Base-by-base conservation (phyloP, 1,140 invertebrate species). In the Galleria mellonella region DNA sequence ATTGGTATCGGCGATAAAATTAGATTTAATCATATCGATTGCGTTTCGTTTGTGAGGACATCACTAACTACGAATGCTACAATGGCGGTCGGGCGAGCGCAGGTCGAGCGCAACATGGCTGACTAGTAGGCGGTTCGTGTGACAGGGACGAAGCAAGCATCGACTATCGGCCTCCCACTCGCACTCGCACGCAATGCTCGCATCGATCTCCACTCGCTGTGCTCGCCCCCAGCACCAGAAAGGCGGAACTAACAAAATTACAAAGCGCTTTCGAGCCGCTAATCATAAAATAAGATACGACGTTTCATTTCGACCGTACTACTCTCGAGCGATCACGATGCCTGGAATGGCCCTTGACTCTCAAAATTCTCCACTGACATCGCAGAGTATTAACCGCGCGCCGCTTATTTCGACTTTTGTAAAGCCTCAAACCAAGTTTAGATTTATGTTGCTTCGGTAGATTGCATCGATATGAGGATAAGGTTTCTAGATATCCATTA, bases 251-350 rank as follows among this genome's bases (percentile, higher is more conserved):
- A 83, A 83, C 82, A 85, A 83, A 85, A 85, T 85, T 83, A 85
- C 78, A 81, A 82, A 85, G 78, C 77, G 78, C 78, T 83, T 81
- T 83, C 78, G 78, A 83, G 78, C 78, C 82, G 78, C 82, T 85
- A 85, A 85, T 85, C 78, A 85, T 83, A 83, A 85, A 83, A 85
- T 83, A 85, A 85, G 82, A 85, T 85, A 85, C 82, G 82, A 85
- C 82, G 82, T 85, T 85, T 85, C 82, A 85, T 83, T 83, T 82
- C 78, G 75, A 82, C 66, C 76, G 82, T 81, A 82, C 70, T 68
- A 73, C 78, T 81, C 77, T 79, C 73, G 61, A 81, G 73, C 74
- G 78, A 83, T 85, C 78, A 72, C 77, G 75, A 78, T 71, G 74
- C 17, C 73, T 62, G 70, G 75, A 82, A 83, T 82, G 77, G 78